Conservation (phyloP, 2,113 vertebrate species). For the Ancistrus triradiatus region DNA sequence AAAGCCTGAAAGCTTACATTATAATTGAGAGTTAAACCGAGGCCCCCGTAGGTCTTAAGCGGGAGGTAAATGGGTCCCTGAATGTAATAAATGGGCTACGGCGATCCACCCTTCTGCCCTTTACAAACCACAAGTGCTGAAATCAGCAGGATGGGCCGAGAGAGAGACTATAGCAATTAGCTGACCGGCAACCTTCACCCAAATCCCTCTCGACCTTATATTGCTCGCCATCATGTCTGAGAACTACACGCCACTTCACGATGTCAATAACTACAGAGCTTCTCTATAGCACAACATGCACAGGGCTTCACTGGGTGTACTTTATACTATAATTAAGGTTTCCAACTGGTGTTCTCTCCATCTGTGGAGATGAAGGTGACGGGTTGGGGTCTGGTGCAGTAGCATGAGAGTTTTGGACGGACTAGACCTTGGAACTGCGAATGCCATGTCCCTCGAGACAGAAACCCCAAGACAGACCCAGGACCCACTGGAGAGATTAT, state of each 20-base stretch:
- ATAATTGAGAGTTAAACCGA: slow-evolving; percentile 74
- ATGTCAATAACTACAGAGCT: not conserved
- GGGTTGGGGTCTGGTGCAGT: too few relatives aligned
- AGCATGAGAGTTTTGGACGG: too few relatives aligned
- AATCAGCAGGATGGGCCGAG: slow-evolving; percentile 58
- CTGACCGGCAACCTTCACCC: slow-evolving; percentile 53
- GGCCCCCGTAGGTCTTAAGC: slow-evolving; percentile 62
- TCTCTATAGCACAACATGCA: too few relatives aligned
- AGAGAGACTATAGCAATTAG: slow-evolving; percentile 47
- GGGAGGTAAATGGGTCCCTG: slow-evolving; percentile 61
- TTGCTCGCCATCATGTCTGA: slow-evolving; percentile 6
- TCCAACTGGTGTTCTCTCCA: too few relatives aligned
- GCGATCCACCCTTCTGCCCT: slow-evolving; percentile 65
- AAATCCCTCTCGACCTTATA: not conserved
- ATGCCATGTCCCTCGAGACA: too few relatives aligned
- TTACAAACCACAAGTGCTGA: slow-evolving; percentile 67
- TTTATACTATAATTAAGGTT: too few relatives aligned
- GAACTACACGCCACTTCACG: not conserved
- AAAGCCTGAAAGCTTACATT: slow-evolving; percentile 65
- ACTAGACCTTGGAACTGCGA: too few relatives aligned
- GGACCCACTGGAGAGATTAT: too few relatives aligned
- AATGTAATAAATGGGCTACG: slow-evolving; percentile 69
- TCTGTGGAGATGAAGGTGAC: too few relatives aligned
- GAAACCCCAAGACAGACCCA: too few relatives aligned
- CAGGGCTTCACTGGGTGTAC: too few relatives aligned